Evolutionary conservation across 2,113 vertebrate genomes (phyloP), one percentile per base, ranked within the genome.

Genomic region (Amphilophus citrinellus): DNA sequence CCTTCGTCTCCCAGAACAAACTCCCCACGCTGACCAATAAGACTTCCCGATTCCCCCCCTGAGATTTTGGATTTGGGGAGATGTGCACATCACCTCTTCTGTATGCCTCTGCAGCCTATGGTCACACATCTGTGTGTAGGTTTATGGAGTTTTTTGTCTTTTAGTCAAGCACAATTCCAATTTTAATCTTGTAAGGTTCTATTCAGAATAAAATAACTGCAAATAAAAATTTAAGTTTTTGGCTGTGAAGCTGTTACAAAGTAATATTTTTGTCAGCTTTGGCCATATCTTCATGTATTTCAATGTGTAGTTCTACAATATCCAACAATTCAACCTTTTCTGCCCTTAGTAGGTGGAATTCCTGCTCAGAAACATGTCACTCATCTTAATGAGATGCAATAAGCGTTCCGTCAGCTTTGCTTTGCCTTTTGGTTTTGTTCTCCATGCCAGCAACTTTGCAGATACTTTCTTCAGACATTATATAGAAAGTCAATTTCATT

Each of bases 261-360:
- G 37, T 42, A 56, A 56, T 56, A 9, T 20, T 15, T 8, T 18
- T 56, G 18, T 44, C 39, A 24, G 42, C 65, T 27, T 47, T 44
- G n/a, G 7, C 3, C 7, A 66, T 15, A 66, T 68, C 22, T n/a
- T 22, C 15, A 68, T 14, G 27, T 47, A 68, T 66, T 66, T 66
- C n/a, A 44, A 10, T 6, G 24, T 44, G 39, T 44, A 44, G 13
- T 44, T 44, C 42, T 66, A n/a, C 22, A 66, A 37, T 66, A 13
- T 68, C 63, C 44, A 30, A 10, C 65, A 68, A 7, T 47, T 27
- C 39, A 24, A 27, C 42, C 65, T 68, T 50, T 71, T 22, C 44
- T 71, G 44, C 44, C 66, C 66, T 71, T 53, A 32, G 66, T 71
- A 18, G 44, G 66, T 71, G 66, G 24, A 71, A 71, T 50, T 18